Evolutionary conservation across 2,797 vertebrate genomes (phyloP).

Genomic region (Semotilus atromaculatus): DNA sequence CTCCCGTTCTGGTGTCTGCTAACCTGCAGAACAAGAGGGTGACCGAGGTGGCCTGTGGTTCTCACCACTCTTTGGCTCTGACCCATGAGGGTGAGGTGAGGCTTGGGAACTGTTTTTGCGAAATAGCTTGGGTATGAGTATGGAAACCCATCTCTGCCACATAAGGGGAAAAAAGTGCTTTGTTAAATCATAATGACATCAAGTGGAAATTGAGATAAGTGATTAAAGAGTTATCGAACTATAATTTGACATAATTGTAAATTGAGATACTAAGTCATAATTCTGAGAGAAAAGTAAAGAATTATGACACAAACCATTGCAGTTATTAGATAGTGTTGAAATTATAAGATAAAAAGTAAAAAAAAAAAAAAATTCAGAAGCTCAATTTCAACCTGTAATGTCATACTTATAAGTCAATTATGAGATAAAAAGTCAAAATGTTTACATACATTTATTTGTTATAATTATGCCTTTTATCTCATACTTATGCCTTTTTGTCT

Average conservation of each 20-base stretch:
- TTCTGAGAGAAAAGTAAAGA: background rate
- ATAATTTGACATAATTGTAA: background rate
- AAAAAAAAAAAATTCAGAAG: too few relatives aligned
- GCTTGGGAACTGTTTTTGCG: background rate
- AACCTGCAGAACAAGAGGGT: conserved; percentile 90
- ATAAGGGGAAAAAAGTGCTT: background rate
- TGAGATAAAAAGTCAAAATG: too few relatives aligned
- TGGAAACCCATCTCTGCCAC: background rate
- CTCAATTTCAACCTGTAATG: too few relatives aligned
- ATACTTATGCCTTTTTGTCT: too few relatives aligned
- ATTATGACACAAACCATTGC: too few relatives aligned
- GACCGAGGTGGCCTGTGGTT: conserved; percentile 92
- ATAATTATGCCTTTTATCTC: too few relatives aligned
- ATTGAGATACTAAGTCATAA: background rate
- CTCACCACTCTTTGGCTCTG: conserved; percentile 94
- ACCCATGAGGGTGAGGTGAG: conserved; percentile 92
- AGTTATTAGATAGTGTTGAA: background rate
- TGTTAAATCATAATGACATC: background rate
- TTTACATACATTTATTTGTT: too few relatives aligned
- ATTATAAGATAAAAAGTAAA: background rate
- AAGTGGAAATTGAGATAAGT: background rate
- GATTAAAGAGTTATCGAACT: background rate
- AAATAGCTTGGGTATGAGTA: background rate
- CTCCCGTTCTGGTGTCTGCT: conserved; percentile 88
- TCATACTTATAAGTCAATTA: too few relatives aligned